These are phyloP conservation scores for Nephrotoma flavescens DNA, from an alignment of 2,888 invertebrate species.

Conservation along the genomic window DNA sequence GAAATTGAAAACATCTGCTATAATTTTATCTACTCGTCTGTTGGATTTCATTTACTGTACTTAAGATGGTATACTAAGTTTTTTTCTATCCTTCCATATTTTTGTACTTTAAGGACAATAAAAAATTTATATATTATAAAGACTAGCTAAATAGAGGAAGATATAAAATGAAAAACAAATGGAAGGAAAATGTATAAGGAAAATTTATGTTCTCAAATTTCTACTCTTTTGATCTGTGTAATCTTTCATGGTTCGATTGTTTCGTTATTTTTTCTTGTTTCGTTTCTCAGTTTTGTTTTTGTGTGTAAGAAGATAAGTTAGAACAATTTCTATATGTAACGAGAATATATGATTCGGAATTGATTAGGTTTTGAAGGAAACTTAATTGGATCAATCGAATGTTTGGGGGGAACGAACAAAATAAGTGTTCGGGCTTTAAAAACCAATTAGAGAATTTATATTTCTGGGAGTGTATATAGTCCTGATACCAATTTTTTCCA, in stretches of 20 bases:
- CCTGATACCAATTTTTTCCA: not conserved
- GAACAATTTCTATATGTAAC: not conserved
- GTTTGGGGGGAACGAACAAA: not conserved
- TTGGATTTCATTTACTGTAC: not conserved
- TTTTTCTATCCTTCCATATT: not conserved
- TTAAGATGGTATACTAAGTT: not conserved
- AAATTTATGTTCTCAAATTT: not conserved
- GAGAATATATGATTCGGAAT: not conserved
- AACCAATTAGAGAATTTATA: not conserved
- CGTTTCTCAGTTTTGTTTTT: not conserved
- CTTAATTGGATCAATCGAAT: not conserved
- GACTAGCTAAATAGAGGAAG: not conserved
- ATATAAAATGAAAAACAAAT: not conserved
- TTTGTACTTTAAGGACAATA: not conserved
- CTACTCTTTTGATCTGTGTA: not conserved
- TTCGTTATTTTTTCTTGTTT: not conserved
- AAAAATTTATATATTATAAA: not conserved
- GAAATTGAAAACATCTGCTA: not conserved
- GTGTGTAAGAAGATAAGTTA: not conserved
- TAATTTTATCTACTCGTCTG: not conserved
- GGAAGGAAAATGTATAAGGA: not conserved
- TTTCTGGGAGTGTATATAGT: not conserved
- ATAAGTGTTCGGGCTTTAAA: not conserved
- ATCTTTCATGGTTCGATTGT: not conserved
- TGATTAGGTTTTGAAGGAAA: not conserved